Evolutionary conservation across 2,797 vertebrate genomes (phyloP).

Genomic region (Halcyon badia): DNA sequence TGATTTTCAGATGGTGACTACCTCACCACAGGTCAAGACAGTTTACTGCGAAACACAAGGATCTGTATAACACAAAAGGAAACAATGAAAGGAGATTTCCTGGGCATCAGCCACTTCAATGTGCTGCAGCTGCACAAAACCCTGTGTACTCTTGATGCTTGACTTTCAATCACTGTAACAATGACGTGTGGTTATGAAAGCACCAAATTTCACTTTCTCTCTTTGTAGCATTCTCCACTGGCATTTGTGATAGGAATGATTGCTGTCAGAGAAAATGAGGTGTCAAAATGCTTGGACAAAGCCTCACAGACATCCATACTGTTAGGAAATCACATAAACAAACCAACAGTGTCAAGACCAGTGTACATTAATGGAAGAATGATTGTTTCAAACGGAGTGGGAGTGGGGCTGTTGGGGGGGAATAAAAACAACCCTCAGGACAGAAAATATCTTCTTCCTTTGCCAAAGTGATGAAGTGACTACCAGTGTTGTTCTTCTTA

Average conservation of each 20-base stretch:
- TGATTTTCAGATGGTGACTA: neutral
- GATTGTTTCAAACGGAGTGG: neutral
- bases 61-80: conserved; percentile 38
- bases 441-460: neutral
- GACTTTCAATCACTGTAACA: conserved; percentile 41
- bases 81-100: conserved; percentile 50
- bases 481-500: neutral
- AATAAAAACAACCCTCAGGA: neutral
- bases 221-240: neutral
- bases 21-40: conserved; percentile 9
- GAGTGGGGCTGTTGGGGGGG: too few relatives aligned
- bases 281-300: conserved; percentile 39
- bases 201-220: conserved; percentile 30
- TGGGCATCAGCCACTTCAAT: conserved; percentile 40
- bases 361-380: neutral
- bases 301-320: neutral
- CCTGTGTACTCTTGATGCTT: neutral
- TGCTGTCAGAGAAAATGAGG: conserved; percentile 41
- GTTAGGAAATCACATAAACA: conserved; percentile 15
- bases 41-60: conserved; percentile 30
- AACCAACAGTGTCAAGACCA: neutral
- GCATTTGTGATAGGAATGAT: conserved; percentile 29
- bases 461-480: neutral
- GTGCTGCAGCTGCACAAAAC: conserved; percentile 2
- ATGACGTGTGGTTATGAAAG: neutral